Evolutionary conservation across 2,888 invertebrate species (phyloP).

Genomic region (Papilio elwesi): DNA sequence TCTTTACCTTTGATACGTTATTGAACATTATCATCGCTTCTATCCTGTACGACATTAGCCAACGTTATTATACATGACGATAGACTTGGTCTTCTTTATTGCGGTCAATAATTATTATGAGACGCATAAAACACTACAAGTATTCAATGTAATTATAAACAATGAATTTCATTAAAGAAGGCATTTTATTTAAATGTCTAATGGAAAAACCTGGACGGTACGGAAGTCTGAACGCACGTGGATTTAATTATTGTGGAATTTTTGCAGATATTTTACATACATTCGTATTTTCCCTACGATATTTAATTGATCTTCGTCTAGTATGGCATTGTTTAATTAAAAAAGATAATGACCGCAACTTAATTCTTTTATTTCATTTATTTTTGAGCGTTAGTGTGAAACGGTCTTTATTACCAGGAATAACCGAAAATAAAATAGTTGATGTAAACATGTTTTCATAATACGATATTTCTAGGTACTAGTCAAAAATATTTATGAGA

Average conservation of each 20-base stretch:
- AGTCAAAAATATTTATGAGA: background rate
- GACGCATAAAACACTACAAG: background rate
- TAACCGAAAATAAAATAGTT: background rate
- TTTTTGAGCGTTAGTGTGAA: too few relatives aligned
- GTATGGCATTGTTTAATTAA: too few relatives aligned
- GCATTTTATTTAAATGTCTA: conserved; percentile 28
- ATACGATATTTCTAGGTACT: background rate
- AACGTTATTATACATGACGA: too few relatives aligned
- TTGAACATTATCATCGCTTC: too few relatives aligned
- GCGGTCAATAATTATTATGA: background rate
- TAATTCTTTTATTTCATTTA: too few relatives aligned
- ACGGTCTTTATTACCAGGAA: background rate
- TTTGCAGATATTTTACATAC: background rate
- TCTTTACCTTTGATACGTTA: too few relatives aligned
- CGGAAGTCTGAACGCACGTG: conserved; percentile 5
- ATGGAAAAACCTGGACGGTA: conserved; percentile 25
- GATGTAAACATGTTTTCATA: conserved; percentile 2
- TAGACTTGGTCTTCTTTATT: background rate
- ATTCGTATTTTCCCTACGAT: too few relatives aligned
- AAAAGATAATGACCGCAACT: too few relatives aligned
- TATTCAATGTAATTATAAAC: conserved; percentile 7
- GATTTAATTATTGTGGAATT: background rate
- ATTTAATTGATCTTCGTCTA: too few relatives aligned
- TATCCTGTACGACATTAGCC: too few relatives aligned
- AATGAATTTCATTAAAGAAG: conserved; percentile 22